Evolutionary conservation across 2,888 invertebrate species (phyloP), one percentile per base, ranked within the genome.

Genomic region (Hyles lineata): DNA sequence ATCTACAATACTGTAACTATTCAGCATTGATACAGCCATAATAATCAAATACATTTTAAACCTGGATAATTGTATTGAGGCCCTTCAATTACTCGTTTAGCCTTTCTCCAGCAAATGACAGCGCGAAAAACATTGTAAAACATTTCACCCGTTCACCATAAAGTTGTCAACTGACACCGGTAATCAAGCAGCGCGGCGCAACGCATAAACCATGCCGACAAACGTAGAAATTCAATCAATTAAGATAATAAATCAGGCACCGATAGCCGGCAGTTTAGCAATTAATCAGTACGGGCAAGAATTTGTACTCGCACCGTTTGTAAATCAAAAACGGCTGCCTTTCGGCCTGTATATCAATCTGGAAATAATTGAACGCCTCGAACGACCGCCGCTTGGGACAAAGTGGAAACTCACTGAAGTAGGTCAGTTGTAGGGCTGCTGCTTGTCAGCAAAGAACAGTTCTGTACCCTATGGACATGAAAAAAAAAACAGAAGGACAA

Each of bases 241-340:
- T 50, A 63, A 63, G 19, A 67, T 67, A 43, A 67, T 67, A 67
- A 67, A 67, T 67, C 67, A 67, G 21, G 15, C 21, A 7, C 67
- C 67, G 50, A 67, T 67, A 67, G 23, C 67, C 50, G 67, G 67
- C 67, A n/a, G n/a, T 43, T 63, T 63, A 15, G 35, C 63, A 67
- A 67, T 67, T 25, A 67, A 67, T 67, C 67, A 67, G 50, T 6
- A 63, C 63, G 3, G 21, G 3, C 15, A 23, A 11, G 50, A 50
- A 67, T 50, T 67, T 21, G 67, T 23, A 21, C 21, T 23, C 17
- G 21, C 55, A 55, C 55, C 17, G 50, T 35, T 43, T 63, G 63
- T 67, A 67, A 67, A 67, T 67, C 43, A 67, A 67, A 50, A 23
- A 23, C 67, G 63, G 63, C 43, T 63, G n/a, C 63, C 63, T 63